Evolutionary conservation across 2,888 invertebrate genomes (phyloP), one percentile per base, ranked within the genome.

Genomic region (Tyria jacobaeae): DNA sequence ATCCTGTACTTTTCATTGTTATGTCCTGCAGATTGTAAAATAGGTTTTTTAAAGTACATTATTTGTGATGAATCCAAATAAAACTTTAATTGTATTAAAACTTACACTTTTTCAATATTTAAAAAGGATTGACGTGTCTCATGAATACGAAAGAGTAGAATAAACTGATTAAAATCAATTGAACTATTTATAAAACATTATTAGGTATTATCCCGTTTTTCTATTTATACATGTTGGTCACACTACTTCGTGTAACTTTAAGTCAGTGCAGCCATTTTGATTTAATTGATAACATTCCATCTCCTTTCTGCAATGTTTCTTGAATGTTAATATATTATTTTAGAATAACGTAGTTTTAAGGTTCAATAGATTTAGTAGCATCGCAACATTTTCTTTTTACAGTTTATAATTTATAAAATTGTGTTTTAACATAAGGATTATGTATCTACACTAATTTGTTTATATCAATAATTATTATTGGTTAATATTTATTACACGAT

Each of bases 271-370:
- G 70, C 66, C 65, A 69, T 66, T 70, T 64, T 75, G 71, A 66
- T 77, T 74, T 78, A 60, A 60, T 75, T 76, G 74, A 71, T 80
- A 75, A 85, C 89, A 89, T 90, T 90, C 90, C 89, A 85, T 78
- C 73, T 80, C 79, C 78, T 81, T 82, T 82, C 70, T 83, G 83
- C 71, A 77, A 80, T 77, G 79, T 87, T 86, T 84, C 83, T 87
- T 88, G 73, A 81, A 79, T 83, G 83, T 79, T 85, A 83, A 88
- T 81, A 81, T 81, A 87, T 88, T 86, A 85, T 88, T 87, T 88
- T 79, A 87, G 78, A 80, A 83, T 79, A 76, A 84, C 65, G 83
- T 89, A 89, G 87, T 67, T 71, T 79, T 89, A 89, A 89, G 89
- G 84, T 82, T 79, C 80, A 75, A 79, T 84, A 83, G 80, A 71